Base-by-base conservation (phyloP, 1,140 invertebrate genomes). In the Holcopasites calliopsidis region DNA sequence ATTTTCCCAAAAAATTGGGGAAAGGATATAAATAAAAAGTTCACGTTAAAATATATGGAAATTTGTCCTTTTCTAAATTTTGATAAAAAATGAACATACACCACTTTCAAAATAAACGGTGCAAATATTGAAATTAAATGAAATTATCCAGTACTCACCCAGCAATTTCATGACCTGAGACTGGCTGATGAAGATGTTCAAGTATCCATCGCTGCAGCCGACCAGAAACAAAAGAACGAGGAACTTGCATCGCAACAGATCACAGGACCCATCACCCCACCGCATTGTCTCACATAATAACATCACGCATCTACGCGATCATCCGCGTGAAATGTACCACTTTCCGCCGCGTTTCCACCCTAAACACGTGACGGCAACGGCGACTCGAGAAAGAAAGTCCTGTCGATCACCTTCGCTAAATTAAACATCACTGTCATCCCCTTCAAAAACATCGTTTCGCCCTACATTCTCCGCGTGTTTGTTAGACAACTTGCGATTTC, bases 111-210 rank as follows among this genome's bases (percentile, higher is more conserved):
- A n/a, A n/a, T n/a, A n/a, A n/a, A n/a, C n/a, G n/a, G 16, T 16
- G 3, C 11, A 16, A 18, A 26, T 11, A 5, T 60, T 18, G 58
- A 52, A 44, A 73, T 69, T 23, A 47, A 7, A 11, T 5, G 4
- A 18, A 18, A 18, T 13, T 13, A 16, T 0, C 0, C 18, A n/a
- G n/a, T n/a, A 80, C 90, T 94, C 91, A 96, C 95, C 95, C 88
- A 96, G 90, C 78, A 96, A 92, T 89, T 95, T 95, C 92, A 94
- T 95, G 84, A 96, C 94, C 92, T 96, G 95, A 58, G 94, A 93
- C 88, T 95, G 93, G 88, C 94, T 95, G 92, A 96, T 95, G 90
- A 95, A 95, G 85, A 96, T 94, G 88, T 96, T 95, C 76, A 95
- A 92, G 92, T 95, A 94, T 86, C 93, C 93, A 79, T 91, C 86